Conservation (phyloP, 2,797 vertebrate genomes). For the Anguilla pacifica region DNA sequence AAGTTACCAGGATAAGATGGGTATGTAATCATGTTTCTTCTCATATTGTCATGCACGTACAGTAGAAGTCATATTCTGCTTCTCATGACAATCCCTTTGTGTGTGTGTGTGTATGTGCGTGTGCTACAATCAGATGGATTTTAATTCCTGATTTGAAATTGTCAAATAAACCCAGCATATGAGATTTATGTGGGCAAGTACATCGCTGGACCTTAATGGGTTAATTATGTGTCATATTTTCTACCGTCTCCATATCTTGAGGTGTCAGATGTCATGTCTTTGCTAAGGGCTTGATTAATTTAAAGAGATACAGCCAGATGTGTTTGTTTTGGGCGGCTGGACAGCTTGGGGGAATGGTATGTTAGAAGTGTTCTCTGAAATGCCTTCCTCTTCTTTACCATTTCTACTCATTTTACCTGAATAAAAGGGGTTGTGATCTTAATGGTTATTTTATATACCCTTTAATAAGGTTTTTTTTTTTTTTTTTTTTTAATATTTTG, state of each 20-base stretch:
- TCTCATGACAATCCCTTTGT: constrained; percentile 25
- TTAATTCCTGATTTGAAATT: constrained; percentile 16
- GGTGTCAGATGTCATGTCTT: not conserved
- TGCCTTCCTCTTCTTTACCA: constrained; percentile 15
- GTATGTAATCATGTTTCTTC: not conserved
- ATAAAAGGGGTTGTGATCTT: constrained; percentile 30
- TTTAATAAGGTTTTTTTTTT: not conserved
- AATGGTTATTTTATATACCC: constrained; percentile 42
- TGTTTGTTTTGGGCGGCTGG: not conserved
- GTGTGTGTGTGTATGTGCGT: constrained; percentile 21
- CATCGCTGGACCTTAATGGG: not conserved
- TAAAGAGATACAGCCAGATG: not conserved
- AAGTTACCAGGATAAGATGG: not conserved
- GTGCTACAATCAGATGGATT: constrained; percentile 21
- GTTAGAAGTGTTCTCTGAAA: not conserved
- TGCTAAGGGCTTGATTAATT: not conserved
- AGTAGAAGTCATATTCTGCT: constrained; percentile 15
- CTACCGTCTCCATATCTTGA: not conserved
- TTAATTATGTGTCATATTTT: not conserved
- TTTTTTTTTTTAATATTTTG: not conserved
- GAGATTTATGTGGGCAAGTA: not conserved
- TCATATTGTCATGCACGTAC: not conserved
- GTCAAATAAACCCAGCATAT: not conserved
- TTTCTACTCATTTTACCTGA: constrained; percentile 41
- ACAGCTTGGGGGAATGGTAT: not conserved